Percentiles rank a stretch among this genome's conserved stretches.
phyloP scores from a whole-genome alignment of 1,140 invertebrate species.

The Eulimnadia texana region DNA sequence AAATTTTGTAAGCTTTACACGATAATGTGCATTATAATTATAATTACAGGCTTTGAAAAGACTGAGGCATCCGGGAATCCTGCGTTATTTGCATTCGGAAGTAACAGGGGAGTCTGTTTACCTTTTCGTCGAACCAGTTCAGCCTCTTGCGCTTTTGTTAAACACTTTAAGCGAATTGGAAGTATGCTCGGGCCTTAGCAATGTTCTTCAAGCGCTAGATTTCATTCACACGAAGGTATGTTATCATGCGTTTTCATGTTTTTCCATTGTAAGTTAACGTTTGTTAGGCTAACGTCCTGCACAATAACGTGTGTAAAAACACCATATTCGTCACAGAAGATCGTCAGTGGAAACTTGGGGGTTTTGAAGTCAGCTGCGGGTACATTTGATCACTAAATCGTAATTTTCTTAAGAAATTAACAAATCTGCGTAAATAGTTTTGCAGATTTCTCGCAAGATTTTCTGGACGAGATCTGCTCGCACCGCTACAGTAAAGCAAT shows the following conservation, averaged over 20 bases:
- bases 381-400: constrained; percentile 12
- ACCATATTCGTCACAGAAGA: constrained; percentile 66
- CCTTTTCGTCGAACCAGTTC: constrained; percentile 58
- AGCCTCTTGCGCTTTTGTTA: constrained; percentile 48
- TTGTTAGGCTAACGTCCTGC: constrained; percentile 44
- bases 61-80: constrained; percentile 62
- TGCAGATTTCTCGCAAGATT: constrained; percentile 44
- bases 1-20: background rate
- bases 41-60: constrained; percentile 58
- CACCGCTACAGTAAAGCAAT: constrained; percentile 51
- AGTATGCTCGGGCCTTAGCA: constrained; percentile 60
- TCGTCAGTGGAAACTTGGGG: constrained; percentile 67
- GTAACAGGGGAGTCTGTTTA: constrained; percentile 51
- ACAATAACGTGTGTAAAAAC: constrained; percentile 62
- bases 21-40: constrained; percentile 12
- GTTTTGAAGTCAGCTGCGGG: constrained; percentile 57
- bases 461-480: constrained; percentile 48
- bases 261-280: background rate
- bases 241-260: background rate
- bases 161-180: constrained; percentile 48
- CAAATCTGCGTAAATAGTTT: constrained; percentile 28
- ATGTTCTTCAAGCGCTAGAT: constrained; percentile 53
- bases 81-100: constrained; percentile 64
- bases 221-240: constrained; percentile 57
- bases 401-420: background rate